Evolutionary conservation across 2,888 invertebrate species (phyloP).

Genomic region (Agriopis leucophaearia): DNA sequence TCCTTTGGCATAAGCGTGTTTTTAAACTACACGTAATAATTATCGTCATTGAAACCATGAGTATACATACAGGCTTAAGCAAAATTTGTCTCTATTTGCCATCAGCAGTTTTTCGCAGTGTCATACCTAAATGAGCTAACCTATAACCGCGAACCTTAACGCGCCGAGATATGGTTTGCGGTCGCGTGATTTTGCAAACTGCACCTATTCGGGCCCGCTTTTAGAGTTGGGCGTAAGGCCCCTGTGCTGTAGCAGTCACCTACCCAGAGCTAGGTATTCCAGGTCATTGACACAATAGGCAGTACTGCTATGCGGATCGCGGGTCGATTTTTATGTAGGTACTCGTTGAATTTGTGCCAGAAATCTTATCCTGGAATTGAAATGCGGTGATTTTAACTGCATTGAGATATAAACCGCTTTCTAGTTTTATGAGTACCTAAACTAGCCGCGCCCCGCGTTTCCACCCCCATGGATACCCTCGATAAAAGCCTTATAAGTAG

Average conservation of each 20-base stretch:
- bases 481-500: too few species aligned
- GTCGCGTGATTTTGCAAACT: too few species aligned
- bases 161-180: too few species aligned
- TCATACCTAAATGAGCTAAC: constrained; percentile 1
- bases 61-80: neutral
- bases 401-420: neutral
- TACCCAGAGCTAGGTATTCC: constrained; percentile 23
- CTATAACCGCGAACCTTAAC: too few species aligned
- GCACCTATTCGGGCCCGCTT: too few species aligned
- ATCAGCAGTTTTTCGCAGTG: neutral
- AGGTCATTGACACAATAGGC: constrained; percentile 36
- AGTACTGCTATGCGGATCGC: constrained; percentile 40
- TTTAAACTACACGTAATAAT: too few species aligned
- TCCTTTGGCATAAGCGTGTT: too few species aligned
- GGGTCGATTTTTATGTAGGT: constrained; percentile 36
- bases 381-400: constrained; percentile 9
- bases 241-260: neutral
- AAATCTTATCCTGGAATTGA: constrained; percentile 6
- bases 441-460: too few species aligned
- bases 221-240: too few species aligned
- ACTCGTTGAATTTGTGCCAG: constrained; percentile 34
- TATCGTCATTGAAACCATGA: too few species aligned
- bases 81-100: too few species aligned
- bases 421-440: neutral
- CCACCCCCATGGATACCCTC: too few species aligned